Evolutionary conservation across 2,797 vertebrate genomes (phyloP).

Genomic region (Ficedula albicollis): DNA sequence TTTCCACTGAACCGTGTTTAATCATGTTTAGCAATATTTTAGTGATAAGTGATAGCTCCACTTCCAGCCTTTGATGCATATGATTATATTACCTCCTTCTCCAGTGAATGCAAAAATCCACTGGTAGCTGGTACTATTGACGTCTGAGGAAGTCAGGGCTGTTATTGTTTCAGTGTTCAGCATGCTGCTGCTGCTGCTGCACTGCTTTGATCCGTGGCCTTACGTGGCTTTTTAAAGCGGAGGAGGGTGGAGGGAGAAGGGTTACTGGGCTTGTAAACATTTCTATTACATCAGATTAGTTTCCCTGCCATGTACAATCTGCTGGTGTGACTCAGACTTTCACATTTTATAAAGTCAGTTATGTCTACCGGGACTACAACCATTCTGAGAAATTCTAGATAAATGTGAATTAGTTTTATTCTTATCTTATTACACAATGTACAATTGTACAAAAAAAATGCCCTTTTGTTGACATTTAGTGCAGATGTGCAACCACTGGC

Average conservation of each 20-base stretch:
- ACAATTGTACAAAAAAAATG: slow-evolving; percentile 45
- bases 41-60: slow-evolving; percentile 55
- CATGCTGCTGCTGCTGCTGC: slow-evolving; percentile 16
- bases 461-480: slow-evolving; percentile 47
- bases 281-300: slow-evolving; percentile 69
- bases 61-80: slow-evolving; percentile 56
- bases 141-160: slow-evolving; percentile 55
- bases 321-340: slow-evolving; percentile 65
- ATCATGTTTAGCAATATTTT: slow-evolving; percentile 64
- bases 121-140: slow-evolving; percentile 35
- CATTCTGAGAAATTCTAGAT: slow-evolving; percentile 52
- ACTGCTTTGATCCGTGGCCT: slow-evolving; percentile 66
- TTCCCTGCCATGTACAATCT: slow-evolving; percentile 61
- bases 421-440: slow-evolving; percentile 54
- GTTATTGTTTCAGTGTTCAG: slow-evolving; percentile 57
- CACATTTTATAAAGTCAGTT: slow-evolving; percentile 58
- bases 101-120: slow-evolving; percentile 45
- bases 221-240: slow-evolving; percentile 50
- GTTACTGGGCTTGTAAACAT: slow-evolving; percentile 69
- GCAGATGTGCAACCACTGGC: slow-evolving; percentile 47
- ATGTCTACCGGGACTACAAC: slow-evolving; percentile 34
- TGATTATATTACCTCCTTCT: slow-evolving; percentile 60
- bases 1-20: slow-evolving; percentile 57
- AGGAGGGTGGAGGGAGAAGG: slow-evolving; percentile 50
- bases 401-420: slow-evolving; percentile 59